Evolutionary conservation across 2,888 invertebrate species (phyloP).

Genomic region (Chydorus sphaericus): DNA sequence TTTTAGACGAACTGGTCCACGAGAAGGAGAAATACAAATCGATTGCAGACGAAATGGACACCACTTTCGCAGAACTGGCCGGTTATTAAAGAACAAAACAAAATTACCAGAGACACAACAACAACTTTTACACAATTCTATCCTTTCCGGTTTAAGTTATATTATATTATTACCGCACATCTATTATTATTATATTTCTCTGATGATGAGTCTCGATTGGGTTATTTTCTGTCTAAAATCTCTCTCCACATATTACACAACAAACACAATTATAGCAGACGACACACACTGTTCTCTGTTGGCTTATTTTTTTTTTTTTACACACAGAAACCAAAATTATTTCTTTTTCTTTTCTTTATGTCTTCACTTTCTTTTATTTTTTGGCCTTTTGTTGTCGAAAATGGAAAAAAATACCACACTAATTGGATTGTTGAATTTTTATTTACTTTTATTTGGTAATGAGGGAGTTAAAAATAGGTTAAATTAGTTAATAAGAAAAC

Average conservation of each 20-base stretch:
- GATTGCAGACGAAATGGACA: slow-evolving; percentile 94
- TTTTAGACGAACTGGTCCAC: slow-evolving; percentile 75
- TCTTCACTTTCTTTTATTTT: slow-evolving; percentile 3
- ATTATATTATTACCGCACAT: too few species aligned
- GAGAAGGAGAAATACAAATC: slow-evolving; percentile 96
- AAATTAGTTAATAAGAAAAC: too few species aligned
- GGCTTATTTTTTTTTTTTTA: neutral
- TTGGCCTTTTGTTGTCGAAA: slow-evolving; percentile 8
- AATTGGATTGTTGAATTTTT: slow-evolving; percentile 5
- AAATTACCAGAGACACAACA: neutral
- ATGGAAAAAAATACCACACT: slow-evolving; percentile 6
- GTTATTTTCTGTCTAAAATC: too few species aligned
- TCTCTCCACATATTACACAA: slow-evolving; percentile 3
- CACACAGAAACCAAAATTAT: neutral
- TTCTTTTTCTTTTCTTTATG: neutral
- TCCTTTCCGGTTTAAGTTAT: too few species aligned
- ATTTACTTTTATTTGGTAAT: neutral
- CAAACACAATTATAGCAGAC: neutral
- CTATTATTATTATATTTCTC: too few species aligned
- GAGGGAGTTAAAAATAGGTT: too few species aligned
- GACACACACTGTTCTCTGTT: slow-evolving; percentile 3
- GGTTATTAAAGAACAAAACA: slow-evolving; percentile 47
- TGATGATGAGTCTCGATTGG: too few species aligned
- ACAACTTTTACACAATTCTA: slow-evolving; percentile 1
- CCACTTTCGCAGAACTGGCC: slow-evolving; percentile 87